A percentile compares a stretch with the other conserved stretches of the same genome.
Evolutionary conservation across 2,113 vertebrate species (phyloP).

Genomic region (Oryzias celebensis): DNA sequence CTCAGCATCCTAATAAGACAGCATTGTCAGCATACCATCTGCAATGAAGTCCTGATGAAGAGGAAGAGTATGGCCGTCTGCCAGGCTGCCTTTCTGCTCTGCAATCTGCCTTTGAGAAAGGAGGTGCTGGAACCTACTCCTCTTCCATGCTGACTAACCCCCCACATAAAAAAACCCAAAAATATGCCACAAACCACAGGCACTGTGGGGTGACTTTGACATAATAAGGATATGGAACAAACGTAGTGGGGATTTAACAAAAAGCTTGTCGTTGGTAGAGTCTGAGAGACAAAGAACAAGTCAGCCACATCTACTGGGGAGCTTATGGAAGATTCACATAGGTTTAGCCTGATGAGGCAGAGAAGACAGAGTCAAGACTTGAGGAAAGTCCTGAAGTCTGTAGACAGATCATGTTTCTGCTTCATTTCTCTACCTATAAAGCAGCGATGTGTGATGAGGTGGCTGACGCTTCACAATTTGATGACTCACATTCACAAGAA

Average conservation of each 20-base stretch:
- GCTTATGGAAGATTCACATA: slow-evolving; percentile 67
- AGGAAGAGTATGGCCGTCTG: slow-evolving; percentile 65
- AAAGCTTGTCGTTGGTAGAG: slow-evolving; percentile 59
- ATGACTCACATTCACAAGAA: slow-evolving; percentile 62
- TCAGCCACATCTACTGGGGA: slow-evolving; percentile 52
- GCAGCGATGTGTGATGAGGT: slow-evolving; percentile 25
- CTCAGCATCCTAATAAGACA: slow-evolving; percentile 54
- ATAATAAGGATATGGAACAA: slow-evolving; percentile 62
- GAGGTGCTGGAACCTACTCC: slow-evolving; percentile 63
- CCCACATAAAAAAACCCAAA: slow-evolving; percentile 52
- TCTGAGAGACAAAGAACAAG: slow-evolving; percentile 57
- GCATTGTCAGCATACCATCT: slow-evolving; percentile 78
- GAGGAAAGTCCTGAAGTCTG: slow-evolving; percentile 20
- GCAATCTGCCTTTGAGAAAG: slow-evolving; percentile 74
- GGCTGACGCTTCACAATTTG: slow-evolving; percentile 22
- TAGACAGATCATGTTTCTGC: slow-evolving; percentile 47
- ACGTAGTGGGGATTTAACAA: slow-evolving; percentile 56
- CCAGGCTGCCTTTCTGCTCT: slow-evolving; percentile 76
- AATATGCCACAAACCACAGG: slow-evolving; percentile 61
- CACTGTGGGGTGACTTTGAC: slow-evolving; percentile 58
- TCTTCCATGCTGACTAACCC: slow-evolving; percentile 41
- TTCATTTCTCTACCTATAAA: no score
- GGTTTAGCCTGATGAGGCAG: slow-evolving; percentile 56
- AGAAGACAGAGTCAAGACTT: slow-evolving; percentile 37
- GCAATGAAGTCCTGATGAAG: slow-evolving; percentile 69